Evolutionary conservation across 2,888 invertebrate species (phyloP).

Genomic region (Neelides folsomi): DNA sequence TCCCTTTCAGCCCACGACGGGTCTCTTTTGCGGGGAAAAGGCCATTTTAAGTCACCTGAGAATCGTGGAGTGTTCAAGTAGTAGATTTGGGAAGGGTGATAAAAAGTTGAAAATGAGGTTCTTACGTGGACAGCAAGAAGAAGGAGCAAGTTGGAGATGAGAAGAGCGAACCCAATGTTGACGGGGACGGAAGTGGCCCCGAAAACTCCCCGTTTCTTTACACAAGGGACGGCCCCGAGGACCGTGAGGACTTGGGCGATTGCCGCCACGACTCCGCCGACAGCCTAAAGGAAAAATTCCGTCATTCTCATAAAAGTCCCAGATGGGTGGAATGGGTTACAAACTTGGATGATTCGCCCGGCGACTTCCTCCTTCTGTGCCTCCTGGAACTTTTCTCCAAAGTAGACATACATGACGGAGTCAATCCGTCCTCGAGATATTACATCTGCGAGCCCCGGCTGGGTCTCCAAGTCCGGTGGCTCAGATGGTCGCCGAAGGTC

Average conservation of each 20-base stretch:
- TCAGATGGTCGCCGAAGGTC: too few relatives aligned
- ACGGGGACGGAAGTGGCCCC: constrained; percentile 26
- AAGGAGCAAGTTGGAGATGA: constrained; percentile 31
- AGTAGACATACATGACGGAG: constrained; percentile 58
- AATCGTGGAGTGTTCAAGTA: too few relatives aligned
- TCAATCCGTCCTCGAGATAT: constrained; percentile 43
- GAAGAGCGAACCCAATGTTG: constrained; percentile 32
- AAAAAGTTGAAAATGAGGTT: constrained; percentile 4
- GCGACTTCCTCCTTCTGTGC: constrained; percentile 32
- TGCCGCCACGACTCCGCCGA: constrained; percentile 32
- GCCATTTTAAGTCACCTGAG: too few relatives aligned
- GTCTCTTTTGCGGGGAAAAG: too few relatives aligned
- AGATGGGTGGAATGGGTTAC: constrained; percentile 1
- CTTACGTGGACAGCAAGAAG: constrained; percentile 32
- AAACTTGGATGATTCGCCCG: constrained; percentile 32
- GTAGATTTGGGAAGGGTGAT: too few relatives aligned
- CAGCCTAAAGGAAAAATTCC: constrained; percentile 19
- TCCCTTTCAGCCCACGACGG: too few relatives aligned
- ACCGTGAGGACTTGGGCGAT: constrained; percentile 31
- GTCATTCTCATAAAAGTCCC: constrained; percentile 3
- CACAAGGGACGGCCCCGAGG: constrained; percentile 31
- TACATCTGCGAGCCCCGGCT: constrained; percentile 30
- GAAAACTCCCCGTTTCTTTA: constrained; percentile 20
- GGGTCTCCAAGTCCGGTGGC: constrained; percentile 21
- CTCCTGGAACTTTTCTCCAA: constrained; percentile 40